Conservation (phyloP, 2,888 invertebrate genomes). For the Stenodema calcarata region DNA sequence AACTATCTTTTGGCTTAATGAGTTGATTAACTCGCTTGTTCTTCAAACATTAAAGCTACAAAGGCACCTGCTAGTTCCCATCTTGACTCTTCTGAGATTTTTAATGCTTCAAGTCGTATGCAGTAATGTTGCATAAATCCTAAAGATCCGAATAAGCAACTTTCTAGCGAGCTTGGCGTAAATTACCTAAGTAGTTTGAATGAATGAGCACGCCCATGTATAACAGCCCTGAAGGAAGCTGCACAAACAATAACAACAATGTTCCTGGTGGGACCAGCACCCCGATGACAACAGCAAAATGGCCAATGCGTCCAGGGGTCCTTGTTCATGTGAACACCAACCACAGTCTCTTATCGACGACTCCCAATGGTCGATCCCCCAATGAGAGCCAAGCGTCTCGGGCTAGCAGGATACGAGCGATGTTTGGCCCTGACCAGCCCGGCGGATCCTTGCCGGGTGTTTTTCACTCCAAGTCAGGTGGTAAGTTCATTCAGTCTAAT, state of each 20-base stretch:
- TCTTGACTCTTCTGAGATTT: not conserved
- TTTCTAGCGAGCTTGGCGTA: conserved; percentile 28
- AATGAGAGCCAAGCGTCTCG: conserved; percentile 59
- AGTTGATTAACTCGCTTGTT: too few species aligned
- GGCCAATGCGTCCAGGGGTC: conserved; percentile 89
- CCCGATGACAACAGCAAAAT: conserved; percentile 62
- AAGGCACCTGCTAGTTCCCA: not conserved
- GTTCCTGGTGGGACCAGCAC: conserved; percentile 48
- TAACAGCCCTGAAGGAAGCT: conserved; percentile 53
- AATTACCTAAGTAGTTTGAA: conserved; percentile 29
- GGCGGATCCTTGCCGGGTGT: conserved; percentile 63
- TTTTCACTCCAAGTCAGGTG: conserved; percentile 64
- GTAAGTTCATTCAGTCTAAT: conserved; percentile 59
- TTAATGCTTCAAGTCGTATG: not conserved
- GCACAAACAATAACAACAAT: conserved; percentile 54
- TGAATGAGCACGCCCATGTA: conserved; percentile 46
- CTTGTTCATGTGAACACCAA: conserved; percentile 83
- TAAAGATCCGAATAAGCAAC: not conserved
- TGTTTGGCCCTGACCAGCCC: conserved; percentile 57
- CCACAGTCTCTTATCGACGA: conserved; percentile 57
- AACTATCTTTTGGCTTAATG: too few species aligned
- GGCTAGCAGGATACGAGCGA: conserved; percentile 59
- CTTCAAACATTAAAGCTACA: not conserved
- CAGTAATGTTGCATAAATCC: not conserved
- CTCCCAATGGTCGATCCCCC: conserved; percentile 48